Percentiles rank a stretch among this genome's conserved stretches.
Evolutionary conservation across 2,888 invertebrate species (phyloP).

Genomic region (Keiferia lycopersicella): DNA sequence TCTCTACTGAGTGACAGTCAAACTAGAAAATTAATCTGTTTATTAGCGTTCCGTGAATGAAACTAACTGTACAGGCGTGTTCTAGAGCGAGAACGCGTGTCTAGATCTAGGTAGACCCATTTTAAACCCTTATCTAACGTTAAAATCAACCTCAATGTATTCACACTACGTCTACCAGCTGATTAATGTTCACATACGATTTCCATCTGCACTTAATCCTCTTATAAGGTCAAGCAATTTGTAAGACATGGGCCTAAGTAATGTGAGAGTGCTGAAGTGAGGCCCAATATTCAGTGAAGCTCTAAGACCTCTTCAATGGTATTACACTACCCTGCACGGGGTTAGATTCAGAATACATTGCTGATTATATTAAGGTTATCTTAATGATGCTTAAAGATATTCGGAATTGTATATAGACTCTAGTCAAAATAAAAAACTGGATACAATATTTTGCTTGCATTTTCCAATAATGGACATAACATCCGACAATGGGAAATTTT

Average conservation of each 20-base stretch:
- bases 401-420: too few species aligned
- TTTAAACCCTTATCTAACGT: too few species aligned
- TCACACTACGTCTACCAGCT: not conserved
- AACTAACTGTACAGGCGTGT: slow-evolving; percentile 19
- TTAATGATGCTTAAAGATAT: too few species aligned
- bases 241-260: slow-evolving; percentile 22
- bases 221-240: slow-evolving; percentile 24
- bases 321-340: too few species aligned
- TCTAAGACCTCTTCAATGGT: slow-evolving; percentile 2
- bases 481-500: too few species aligned
- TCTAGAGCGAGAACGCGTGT: slow-evolving; percentile 8
- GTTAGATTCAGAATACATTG: too few species aligned
- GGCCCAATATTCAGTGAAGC: slow-evolving; percentile 8
- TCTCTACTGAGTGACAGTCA: slow-evolving; percentile 9
- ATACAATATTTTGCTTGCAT: too few species aligned
- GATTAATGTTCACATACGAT: slow-evolving; percentile 20
- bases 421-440: too few species aligned
- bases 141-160: not conserved
- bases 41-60: slow-evolving; percentile 10
- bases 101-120: slow-evolving; percentile 4
- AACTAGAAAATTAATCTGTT: slow-evolving; percentile 16
- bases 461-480: too few species aligned
- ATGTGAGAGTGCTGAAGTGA: slow-evolving; percentile 17
- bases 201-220: slow-evolving; percentile 23
- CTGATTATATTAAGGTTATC: too few species aligned